Evolutionary conservation across 2,888 invertebrate species (phyloP).

Genomic region (Xestoiulus laeticollis): DNA sequence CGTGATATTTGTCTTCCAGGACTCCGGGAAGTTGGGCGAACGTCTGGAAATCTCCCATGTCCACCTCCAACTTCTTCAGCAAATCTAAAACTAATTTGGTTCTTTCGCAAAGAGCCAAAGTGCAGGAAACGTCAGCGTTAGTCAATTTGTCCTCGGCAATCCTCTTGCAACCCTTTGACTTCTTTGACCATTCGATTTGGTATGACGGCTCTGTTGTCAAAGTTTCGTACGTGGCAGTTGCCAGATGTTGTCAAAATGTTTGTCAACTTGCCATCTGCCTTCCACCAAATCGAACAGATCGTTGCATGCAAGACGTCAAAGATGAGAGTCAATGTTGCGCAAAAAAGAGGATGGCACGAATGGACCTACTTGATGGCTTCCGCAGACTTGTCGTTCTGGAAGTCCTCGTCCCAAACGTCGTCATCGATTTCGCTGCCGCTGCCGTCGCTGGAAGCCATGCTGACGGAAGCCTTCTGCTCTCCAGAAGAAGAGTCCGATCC

Average conservation of each 20-base stretch:
- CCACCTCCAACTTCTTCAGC: conserved; percentile 43
- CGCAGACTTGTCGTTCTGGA: background rate
- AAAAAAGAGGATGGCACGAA: background rate
- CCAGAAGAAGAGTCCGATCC: background rate
- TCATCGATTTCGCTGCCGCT: background rate
- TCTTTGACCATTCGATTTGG: no score
- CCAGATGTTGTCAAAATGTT: no score
- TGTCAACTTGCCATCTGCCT: no score
- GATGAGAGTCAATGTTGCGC: background rate
- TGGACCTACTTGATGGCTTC: background rate
- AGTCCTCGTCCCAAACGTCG: conserved; percentile 21
- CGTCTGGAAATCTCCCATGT: conserved; percentile 44
- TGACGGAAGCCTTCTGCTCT: background rate
- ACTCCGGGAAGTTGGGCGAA: background rate
- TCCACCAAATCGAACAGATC: no score
- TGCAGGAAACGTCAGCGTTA: no score
- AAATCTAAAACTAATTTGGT: conserved; percentile 48
- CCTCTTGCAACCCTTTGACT: background rate
- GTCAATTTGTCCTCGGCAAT: no score
- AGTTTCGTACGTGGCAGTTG: no score
- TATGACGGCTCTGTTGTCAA: no score
- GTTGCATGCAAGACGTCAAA: no score
- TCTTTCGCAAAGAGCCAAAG: background rate
- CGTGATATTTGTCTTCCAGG: conserved; percentile 49
- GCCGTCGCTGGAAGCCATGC: conserved; percentile 17